Conservation (phyloP, 2,113 vertebrate genomes). For the Drymodes brunneopygia region DNA sequence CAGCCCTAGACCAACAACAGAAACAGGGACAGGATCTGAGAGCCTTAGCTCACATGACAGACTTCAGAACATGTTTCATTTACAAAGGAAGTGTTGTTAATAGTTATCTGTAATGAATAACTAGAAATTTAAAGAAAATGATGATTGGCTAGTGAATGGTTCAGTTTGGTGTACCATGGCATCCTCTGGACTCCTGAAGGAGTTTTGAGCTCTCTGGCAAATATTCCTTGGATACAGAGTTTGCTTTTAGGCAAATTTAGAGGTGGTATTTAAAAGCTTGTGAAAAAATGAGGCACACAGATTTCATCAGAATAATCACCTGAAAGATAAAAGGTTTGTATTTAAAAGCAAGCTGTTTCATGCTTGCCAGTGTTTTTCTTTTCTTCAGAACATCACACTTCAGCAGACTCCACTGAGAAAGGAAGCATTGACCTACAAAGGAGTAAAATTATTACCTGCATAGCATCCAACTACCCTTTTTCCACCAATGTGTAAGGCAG, state of each 20-base stretch:
- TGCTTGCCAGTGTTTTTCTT: neutral
- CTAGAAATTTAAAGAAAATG: neutral
- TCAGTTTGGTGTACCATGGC: neutral
- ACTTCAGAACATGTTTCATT: neutral
- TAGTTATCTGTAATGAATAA: neutral
- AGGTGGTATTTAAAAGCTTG: neutral
- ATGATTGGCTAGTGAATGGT: neutral
- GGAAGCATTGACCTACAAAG: neutral
- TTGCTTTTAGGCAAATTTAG: neutral
- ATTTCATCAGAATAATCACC: neutral
- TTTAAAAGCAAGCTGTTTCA: neutral
- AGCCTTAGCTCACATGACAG: neutral
- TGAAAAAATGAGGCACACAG: neutral
- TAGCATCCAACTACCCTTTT: neutral
- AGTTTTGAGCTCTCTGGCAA: neutral
- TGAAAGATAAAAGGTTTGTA: fast-evolving
- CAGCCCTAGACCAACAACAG: neutral
- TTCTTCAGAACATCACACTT: fast-evolving
- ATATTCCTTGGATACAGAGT: no score
- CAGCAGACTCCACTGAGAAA: neutral
- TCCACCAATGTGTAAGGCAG: neutral
- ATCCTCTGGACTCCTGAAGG: neutral
- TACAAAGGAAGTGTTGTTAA: neutral
- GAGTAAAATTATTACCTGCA: neutral
- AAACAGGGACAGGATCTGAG: neutral